Evolutionary conservation across 2,113 vertebrate species (phyloP), one percentile per base, ranked within the genome.

Genomic region (Platysteira castanea): DNA sequence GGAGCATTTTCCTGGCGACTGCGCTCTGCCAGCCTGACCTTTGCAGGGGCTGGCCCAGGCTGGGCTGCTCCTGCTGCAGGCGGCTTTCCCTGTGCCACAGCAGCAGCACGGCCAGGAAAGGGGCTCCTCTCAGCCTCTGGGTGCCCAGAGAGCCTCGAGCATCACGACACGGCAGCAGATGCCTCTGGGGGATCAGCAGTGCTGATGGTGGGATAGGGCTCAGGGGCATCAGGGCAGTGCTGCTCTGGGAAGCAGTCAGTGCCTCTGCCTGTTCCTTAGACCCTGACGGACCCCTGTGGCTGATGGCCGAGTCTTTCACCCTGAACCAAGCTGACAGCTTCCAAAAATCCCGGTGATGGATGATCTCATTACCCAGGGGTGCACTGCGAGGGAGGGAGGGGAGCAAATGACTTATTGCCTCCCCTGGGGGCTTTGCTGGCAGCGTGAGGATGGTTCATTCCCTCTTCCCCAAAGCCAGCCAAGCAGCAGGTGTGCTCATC

Each of bases 371-470:
- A 90, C 39, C 15, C 11, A 21, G 65, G 68, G 87, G 50, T 13
- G 53, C 47, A 2, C 65, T 15, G 30, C 0, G 1, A 52, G 75
- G 54, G 9, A 56, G 39, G 46, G 47, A 68, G 41, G 35, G 57
- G 67, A 68, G 70, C 33, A 3, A 13, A 76, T 71, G 75, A 33
- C 39, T 83, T 46, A n/a, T 1, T 64, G 91, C 46, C 64, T 65
- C 24, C 11, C 1, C 54, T 27, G 7, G 6, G 7, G 54, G 73
- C n/a, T 81, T 59, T 49, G 37, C 74, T 71, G 78, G 61, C 56
- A 61, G 59, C 0, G 0, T 1, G 8, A 21, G 52, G 59, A 37
- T 0, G 0, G n/a, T 1, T n/a, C 39, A 12, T 20, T 53, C 52
- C 70, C 31, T 8, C 46, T 22, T 53, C 22, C n/a, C 70, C 74